Evolutionary conservation across 37 sponge, comb jelly and placozoan species (phyloP), one percentile per base, ranked within the genome.

Genomic region (Cladorhizidae sp.): DNA sequence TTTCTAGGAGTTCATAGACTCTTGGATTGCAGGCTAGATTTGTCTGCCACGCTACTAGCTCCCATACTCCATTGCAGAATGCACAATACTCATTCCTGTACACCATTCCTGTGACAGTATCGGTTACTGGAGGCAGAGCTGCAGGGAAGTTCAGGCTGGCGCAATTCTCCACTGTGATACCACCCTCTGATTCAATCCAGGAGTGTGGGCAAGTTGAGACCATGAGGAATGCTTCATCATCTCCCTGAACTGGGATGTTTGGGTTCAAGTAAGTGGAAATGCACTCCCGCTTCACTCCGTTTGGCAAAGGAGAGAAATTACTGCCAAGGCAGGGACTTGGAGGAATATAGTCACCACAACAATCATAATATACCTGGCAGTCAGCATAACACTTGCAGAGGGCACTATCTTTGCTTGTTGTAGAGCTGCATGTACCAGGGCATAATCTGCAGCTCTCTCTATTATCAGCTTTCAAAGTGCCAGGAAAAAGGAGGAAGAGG

Each of bases 81-180:
- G 81, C 72, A 38, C 81, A 80, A 14, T 36, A 72, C 72, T 74
- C 51, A 64, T 87, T 87, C 21, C 23, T 59, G 77, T 87, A 87
- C 38, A 82, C 83, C 18, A 70, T 32, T n/a, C 88, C 88, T 1
- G 83, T 71, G 1, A 14, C 69, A 0, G n/a, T 20, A 37, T 76
- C 71, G 12, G 88, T 81, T 0, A 87, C 77, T 23, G 83, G 83
- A 41, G 77, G 79, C 45, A 81, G 37, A 11, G 15, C 37, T 39
- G 29, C 18, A 70, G 28, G 18, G 26, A 39, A 3, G 21, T 21
- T 0, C 1, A 12, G 62, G 20, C 59, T 2, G 33, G 37, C 26
- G 72, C 70, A 76, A 28, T 41, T 70, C 9, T 57, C 54, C 6
- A 21, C 20, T 22, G 26, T 23, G 17, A 3, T 26, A 14, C 9